A percentile compares a stretch with the other conserved stretches of the same genome.
Evolutionary conservation across 2,113 vertebrate genomes (phyloP).

Genomic region (Pteruthius melanotis): DNA sequence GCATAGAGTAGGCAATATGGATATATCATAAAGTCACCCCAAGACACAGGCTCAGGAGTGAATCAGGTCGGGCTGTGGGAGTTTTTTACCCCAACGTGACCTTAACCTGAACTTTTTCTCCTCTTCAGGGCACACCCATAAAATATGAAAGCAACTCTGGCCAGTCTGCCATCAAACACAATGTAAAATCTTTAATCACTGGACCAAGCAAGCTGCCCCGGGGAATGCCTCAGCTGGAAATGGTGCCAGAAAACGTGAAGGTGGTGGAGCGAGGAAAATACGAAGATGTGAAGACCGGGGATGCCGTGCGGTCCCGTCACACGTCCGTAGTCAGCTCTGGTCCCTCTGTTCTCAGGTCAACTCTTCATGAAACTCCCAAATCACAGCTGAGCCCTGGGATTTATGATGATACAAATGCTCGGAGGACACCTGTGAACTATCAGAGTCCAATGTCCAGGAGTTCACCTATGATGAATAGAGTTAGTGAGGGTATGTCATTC

Average conservation of each 20-base stretch:
- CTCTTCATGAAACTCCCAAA: conserved; percentile 90
- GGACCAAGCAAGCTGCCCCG: conserved; percentile 87
- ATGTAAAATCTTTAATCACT: conserved; percentile 96
- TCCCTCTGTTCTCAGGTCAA: conserved; percentile 92
- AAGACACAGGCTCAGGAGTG: not conserved
- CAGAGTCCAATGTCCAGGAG: conserved; percentile 86
- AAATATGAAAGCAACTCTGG: conserved; percentile 82
- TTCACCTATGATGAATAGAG: conserved; percentile 88
- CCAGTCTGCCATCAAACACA: conserved; percentile 94
- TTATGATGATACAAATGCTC: conserved; percentile 91
- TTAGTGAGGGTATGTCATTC: conserved; percentile 80
- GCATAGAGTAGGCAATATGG: too few relatives aligned
- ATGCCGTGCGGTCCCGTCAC: conserved; percentile 83
- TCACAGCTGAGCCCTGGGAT: conserved; percentile 93
- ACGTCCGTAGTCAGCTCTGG: conserved; percentile 93
- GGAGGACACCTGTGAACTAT: conserved; percentile 92
- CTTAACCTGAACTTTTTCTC: not conserved
- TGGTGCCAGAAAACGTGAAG: conserved; percentile 79
- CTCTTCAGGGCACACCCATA: conserved; percentile 84
- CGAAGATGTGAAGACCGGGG: conserved; percentile 86
- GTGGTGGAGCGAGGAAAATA: conserved; percentile 86
- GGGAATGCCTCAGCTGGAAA: conserved; percentile 85
- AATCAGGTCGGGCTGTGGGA: not conserved
- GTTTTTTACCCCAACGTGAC: not conserved
- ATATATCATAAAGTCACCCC: too few relatives aligned